Evolutionary conservation across 2,113 vertebrate genomes (phyloP).

Genomic region (Agapornis roseicollis): DNA sequence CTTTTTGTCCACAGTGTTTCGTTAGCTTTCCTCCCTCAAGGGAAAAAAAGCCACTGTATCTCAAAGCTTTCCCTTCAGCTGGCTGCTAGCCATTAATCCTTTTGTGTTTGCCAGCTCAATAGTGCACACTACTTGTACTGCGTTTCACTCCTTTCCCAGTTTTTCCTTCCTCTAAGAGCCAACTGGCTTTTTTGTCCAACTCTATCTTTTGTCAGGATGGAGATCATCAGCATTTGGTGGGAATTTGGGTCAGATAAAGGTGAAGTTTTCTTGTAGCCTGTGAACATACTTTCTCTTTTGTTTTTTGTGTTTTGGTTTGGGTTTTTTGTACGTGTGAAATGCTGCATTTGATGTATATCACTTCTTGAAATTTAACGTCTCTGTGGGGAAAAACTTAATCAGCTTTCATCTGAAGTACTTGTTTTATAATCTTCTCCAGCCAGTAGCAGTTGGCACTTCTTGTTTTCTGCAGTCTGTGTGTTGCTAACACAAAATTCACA

Average conservation of each 20-base stretch:
- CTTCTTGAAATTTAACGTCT: background rate
- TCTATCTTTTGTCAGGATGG: constrained; percentile 18
- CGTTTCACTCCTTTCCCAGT: constrained; percentile 8
- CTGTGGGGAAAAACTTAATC: background rate
- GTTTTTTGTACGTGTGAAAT: background rate
- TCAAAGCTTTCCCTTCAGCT: constrained; percentile 48
- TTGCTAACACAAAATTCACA: background rate
- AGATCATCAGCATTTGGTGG: constrained; percentile 22
- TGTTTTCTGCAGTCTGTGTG: background rate
- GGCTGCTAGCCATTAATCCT: constrained; percentile 54
- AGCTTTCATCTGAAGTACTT: background rate
- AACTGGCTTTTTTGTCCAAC: background rate
- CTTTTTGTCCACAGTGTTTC: constrained; percentile 15
- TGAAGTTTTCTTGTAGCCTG: constrained; percentile 35
- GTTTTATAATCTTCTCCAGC: background rate
- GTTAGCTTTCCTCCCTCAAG: constrained; percentile 28
- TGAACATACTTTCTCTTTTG: background rate
- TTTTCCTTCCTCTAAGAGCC: constrained; percentile 22
- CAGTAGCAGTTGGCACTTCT: background rate
- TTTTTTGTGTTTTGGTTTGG: background rate
- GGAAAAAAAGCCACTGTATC: constrained; percentile 35
- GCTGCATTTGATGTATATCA: background rate
- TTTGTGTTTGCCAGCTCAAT: constrained; percentile 43
- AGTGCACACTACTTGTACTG: constrained; percentile 23
- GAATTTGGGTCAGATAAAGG: constrained; percentile 52